Percentiles rank a stretch among this genome's conserved stretches.
phyloP scores from a whole-genome alignment of 2,797 vertebrate genomes.

The Tiaroga cobitis region DNA sequence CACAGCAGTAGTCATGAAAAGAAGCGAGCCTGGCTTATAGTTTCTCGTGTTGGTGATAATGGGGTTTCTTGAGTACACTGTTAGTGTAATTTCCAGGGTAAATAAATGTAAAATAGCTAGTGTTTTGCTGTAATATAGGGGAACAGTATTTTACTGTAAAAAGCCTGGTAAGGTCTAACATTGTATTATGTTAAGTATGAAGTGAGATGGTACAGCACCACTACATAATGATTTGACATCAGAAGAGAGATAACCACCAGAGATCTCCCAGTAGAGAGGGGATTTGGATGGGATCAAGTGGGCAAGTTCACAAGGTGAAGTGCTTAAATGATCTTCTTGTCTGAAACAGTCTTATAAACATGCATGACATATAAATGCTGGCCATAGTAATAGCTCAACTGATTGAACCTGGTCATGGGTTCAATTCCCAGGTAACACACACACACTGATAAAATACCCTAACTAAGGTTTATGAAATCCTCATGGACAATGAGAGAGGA shows the following conservation, averaged over 20 bases:
- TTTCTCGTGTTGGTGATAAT: not conserved
- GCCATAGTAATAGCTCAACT: not conserved
- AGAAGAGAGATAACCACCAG: not conserved
- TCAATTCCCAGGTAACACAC: not conserved
- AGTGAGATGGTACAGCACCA: not conserved
- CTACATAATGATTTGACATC: not conserved
- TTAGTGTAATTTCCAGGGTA: not conserved
- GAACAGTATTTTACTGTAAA: not conserved
- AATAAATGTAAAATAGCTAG: not conserved
- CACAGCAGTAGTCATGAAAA: not conserved
- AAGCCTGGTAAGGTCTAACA: too few species aligned
- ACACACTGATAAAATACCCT: not conserved
- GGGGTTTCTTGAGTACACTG: not conserved
- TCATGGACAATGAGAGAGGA: not conserved
- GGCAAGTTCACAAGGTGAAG: not conserved
- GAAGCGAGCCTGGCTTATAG: not conserved
- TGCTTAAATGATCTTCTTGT: not conserved
- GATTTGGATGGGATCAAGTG: not conserved
- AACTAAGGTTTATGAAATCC: not conserved
- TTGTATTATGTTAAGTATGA: too few species aligned
- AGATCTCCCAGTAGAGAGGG: too few species aligned
- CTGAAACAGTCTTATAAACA: not conserved
- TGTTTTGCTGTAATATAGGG: not conserved
- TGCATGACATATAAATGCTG: conserved; percentile 8
- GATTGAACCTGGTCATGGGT: not conserved